phyloP scores from a whole-genome alignment of 1,140 invertebrate genomes.

The Copidosoma floridanum region DNA sequence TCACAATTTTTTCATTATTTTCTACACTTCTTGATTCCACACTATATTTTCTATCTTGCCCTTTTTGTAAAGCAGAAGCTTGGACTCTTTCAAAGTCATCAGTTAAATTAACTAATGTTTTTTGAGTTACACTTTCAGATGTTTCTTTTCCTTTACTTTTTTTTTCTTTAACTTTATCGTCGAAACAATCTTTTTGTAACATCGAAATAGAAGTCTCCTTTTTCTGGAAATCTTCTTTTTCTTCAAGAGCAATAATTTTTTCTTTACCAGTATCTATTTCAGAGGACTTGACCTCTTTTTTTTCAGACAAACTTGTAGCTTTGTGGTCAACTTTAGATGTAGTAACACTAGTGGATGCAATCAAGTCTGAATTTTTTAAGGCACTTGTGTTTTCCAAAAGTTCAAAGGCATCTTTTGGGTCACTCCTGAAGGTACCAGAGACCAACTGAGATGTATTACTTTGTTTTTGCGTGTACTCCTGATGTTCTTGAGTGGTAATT shows the following conservation, averaged over 20 bases:
- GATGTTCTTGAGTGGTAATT: constrained; percentile 31
- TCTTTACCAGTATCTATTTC: constrained; percentile 40
- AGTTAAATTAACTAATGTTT: constrained; percentile 24
- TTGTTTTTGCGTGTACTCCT: constrained; percentile 37
- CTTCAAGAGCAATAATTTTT: constrained; percentile 42
- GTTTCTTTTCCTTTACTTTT: constrained; percentile 34
- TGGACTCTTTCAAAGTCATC: background rate
- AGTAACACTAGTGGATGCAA: constrained; percentile 18
- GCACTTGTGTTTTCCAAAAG: constrained; percentile 34
- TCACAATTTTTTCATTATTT: constrained; percentile 38
- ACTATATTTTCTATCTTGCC: background rate
- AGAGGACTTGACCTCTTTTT: constrained; percentile 44
- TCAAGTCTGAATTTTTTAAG: constrained; percentile 29
- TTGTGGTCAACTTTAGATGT: constrained; percentile 46
- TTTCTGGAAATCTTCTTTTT: constrained; percentile 40
- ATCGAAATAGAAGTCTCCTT: constrained; percentile 42
- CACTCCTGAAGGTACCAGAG: constrained; percentile 36
- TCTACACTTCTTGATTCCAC: constrained; percentile 33
- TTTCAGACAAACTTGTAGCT: constrained; percentile 37
- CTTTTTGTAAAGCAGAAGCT: background rate
- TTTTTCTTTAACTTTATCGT: constrained; percentile 41
- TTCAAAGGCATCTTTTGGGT: constrained; percentile 35
- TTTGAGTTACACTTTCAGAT: constrained; percentile 26
- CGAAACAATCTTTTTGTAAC: constrained; percentile 38
- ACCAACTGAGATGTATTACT: constrained; percentile 37